These are phyloP conservation scores for Tichodroma muraria DNA, from an alignment of 2,113 vertebrate genomes.

Conservation along the genomic window DNA sequence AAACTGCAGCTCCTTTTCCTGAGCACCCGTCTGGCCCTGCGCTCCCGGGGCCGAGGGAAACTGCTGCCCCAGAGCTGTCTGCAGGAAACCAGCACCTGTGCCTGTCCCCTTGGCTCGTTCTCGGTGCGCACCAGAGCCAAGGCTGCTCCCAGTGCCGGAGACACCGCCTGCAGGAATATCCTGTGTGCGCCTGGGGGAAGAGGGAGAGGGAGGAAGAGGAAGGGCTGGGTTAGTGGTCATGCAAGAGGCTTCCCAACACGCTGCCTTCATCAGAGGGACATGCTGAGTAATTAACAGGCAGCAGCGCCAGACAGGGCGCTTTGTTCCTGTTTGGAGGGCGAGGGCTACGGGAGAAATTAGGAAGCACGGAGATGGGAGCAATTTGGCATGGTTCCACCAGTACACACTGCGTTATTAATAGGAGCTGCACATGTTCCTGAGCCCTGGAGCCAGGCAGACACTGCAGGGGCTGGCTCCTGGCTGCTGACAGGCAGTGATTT, in stretches of 20 bases:
- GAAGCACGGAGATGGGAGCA: not conserved
- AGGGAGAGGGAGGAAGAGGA: slow-evolving; percentile 43
- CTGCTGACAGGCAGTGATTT: not conserved
- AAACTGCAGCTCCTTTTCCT: not conserved
- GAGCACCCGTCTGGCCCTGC: not conserved
- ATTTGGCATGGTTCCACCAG: not conserved
- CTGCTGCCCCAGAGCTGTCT: not conserved
- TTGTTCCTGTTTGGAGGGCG: not conserved
- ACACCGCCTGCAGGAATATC: not conserved
- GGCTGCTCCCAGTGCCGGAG: not conserved
- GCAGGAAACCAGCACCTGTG: not conserved
- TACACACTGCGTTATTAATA: slow-evolving; percentile 45
- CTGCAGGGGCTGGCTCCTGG: not conserved
- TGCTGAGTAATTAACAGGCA: not conserved
- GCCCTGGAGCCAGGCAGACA: not conserved
- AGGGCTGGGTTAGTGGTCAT: slow-evolving; percentile 2
- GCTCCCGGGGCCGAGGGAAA: not conserved
- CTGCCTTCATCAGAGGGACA: not conserved
- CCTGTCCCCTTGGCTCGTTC: not conserved
- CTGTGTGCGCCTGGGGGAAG: not conserved
- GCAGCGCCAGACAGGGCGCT: not conserved
- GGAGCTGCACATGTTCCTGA: slow-evolving; percentile 31
- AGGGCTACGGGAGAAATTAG: not conserved
- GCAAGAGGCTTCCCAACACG: not conserved
- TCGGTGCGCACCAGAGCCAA: not conserved